Evolutionary conservation across 37 sponge, comb jelly and placozoan species (phyloP).

Genomic region (Oopsacas minuta): DNA sequence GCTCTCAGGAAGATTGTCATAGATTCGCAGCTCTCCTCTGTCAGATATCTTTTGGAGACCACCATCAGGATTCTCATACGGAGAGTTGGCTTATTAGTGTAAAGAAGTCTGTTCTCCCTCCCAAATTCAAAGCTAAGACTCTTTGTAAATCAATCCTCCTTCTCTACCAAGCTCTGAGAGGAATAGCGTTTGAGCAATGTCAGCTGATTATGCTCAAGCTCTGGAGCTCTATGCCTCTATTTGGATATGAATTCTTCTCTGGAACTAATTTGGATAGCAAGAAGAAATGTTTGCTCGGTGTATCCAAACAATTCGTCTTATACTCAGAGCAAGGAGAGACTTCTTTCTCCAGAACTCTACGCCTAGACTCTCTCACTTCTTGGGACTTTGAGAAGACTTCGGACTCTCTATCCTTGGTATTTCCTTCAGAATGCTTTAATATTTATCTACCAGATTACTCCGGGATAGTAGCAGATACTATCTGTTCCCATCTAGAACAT

Average conservation of each 20-base stretch:
- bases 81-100: not conserved
- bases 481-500: conserved; percentile 32
- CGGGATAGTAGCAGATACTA: conserved; percentile 52
- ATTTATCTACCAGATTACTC: conserved; percentile 57
- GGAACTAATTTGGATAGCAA: conserved; percentile 46
- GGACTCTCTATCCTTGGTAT: not conserved
- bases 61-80: conserved; percentile 21
- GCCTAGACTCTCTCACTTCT: not conserved
- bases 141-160: conserved; percentile 5
- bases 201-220: conserved; percentile 37
- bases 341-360: not conserved
- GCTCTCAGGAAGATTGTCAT: conserved; percentile 39
- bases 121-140: not conserved
- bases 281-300: conserved; percentile 59
- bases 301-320: conserved; percentile 38
- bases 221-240: conserved; percentile 60
- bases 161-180: not conserved
- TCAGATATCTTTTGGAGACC: conserved; percentile 50
- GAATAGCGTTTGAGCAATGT: not conserved
- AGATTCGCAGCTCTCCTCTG: conserved; percentile 50
- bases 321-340: not conserved
- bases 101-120: not conserved
- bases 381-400: not conserved
- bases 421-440: conserved; percentile 24
- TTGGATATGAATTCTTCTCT: conserved; percentile 74